Conservation (phyloP, 2,113 vertebrate species). For the Lucifuga dentata region DNA sequence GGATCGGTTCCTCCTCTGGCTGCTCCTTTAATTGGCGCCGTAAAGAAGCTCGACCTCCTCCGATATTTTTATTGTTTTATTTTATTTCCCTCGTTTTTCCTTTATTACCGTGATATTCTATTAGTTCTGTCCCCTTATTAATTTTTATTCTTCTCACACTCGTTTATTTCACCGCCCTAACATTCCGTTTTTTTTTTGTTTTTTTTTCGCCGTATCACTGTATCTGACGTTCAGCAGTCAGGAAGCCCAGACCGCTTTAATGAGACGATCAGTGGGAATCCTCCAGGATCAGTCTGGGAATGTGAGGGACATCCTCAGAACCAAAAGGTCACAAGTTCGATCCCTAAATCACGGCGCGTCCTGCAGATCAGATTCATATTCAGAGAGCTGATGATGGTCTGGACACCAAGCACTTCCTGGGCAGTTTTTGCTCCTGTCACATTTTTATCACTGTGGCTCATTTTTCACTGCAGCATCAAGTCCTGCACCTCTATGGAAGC, state of each 20-base stretch:
- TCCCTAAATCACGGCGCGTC: slow-evolving; percentile 6
- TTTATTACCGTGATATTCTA: slow-evolving; percentile 44
- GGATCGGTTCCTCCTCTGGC: slow-evolving; percentile 36
- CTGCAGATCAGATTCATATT: slow-evolving; percentile 9
- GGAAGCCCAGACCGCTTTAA: slow-evolving; percentile 5
- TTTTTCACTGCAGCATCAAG: too few species aligned
- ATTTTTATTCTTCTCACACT: slow-evolving; percentile 11
- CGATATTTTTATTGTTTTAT: slow-evolving; percentile 55
- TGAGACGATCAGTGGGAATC: slow-evolving; percentile 31
- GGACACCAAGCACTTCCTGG: too few species aligned
- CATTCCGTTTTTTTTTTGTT: too few species aligned
- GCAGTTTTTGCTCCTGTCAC: too few species aligned
- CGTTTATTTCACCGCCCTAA: slow-evolving; percentile 23
- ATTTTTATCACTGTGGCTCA: too few species aligned
- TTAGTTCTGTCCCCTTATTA: slow-evolving; percentile 23
- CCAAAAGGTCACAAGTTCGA: neutral
- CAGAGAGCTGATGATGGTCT: slow-evolving; percentile 36
- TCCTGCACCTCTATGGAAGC: too few species aligned
- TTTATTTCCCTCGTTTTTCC: slow-evolving; percentile 37
- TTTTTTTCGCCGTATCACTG: too few species aligned
- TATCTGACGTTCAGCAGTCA: slow-evolving; percentile 29
- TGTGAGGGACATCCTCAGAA: slow-evolving; percentile 31
- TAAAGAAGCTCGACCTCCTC: slow-evolving; percentile 39
- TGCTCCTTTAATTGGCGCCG: slow-evolving; percentile 60
- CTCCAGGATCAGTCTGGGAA: slow-evolving; percentile 10